phyloP scores from a whole-genome alignment of 2,888 invertebrate genomes.

The Campoplex nolae region DNA sequence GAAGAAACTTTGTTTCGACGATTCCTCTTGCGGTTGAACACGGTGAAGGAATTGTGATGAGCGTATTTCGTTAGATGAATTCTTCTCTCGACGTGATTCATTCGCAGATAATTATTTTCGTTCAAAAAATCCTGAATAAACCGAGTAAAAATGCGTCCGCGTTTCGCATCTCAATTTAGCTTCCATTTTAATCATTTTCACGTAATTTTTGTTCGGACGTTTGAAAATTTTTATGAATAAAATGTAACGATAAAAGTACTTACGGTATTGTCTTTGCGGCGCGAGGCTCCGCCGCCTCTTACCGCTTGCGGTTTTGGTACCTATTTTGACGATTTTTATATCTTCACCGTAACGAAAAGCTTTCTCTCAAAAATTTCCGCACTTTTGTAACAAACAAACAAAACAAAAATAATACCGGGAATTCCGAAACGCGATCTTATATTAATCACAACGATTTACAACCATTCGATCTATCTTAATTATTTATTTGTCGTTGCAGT shows the following conservation, averaged over 20 bases:
- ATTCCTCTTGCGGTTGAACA: not conserved
- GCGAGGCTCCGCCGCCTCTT: conserved; percentile 83
- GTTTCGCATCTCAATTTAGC: not conserved
- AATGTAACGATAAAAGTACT: conserved; percentile 71
- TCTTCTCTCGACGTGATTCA: not conserved
- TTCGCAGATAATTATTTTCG: too few species aligned
- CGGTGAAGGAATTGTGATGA: not conserved
- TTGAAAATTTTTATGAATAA: too few species aligned
- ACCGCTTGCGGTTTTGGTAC: conserved; percentile 82
- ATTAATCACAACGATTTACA: conserved; percentile 64
- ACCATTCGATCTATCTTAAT: conserved; percentile 57
- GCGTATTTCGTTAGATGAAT: not conserved
- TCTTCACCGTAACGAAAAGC: conserved; percentile 14
- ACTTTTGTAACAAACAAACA: conserved; percentile 5
- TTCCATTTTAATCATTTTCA: not conserved
- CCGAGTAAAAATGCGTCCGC: not conserved
- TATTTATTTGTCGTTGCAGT: conserved; percentile 67
- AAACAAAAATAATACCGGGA: not conserved
- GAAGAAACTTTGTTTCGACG: not conserved
- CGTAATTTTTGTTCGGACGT: not conserved
- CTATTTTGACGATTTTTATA: conserved; percentile 77
- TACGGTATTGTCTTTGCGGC: conserved; percentile 82
- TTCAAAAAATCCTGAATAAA: not conserved
- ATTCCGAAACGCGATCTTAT: not conserved
- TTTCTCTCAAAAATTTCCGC: conserved; percentile 33